A percentile compares a stretch with the other conserved stretches of the same genome.
These are phyloP conservation scores for Acanthosepion pharaonis DNA, from an alignment of 2,888 invertebrate genomes.

Conservation along the genomic window DNA sequence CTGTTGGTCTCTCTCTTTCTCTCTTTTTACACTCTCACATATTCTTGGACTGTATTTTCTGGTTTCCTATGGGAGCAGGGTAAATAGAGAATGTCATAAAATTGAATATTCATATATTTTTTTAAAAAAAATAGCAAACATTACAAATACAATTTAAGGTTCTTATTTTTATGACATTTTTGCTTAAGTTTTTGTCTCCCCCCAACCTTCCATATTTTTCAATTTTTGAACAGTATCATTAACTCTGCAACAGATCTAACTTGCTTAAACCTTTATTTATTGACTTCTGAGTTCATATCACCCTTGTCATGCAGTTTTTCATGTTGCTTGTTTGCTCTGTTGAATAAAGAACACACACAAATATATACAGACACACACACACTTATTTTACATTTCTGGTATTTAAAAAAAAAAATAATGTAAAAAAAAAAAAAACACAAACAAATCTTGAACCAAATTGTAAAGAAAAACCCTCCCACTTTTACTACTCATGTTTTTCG, in stretches of 20 bases:
- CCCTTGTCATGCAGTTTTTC: neutral
- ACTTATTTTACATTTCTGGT: neutral
- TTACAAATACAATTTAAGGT: conserved; percentile 20
- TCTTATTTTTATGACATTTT: conserved; percentile 33
- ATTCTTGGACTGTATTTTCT: conserved; percentile 33
- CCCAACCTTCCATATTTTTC: neutral
- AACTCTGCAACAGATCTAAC: conserved; percentile 16
- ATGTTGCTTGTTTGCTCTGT: conserved; percentile 2
- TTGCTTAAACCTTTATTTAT: conserved; percentile 11
- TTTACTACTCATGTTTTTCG: neutral
- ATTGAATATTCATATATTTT: neutral
- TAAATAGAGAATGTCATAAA: neutral
- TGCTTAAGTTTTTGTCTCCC: neutral
- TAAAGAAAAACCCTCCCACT: neutral
- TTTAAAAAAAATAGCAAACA: neutral
- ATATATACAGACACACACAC: neutral
- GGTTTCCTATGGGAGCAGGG: conserved; percentile 8
- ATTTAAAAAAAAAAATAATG: neutral
- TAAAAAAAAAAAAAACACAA: neutral
- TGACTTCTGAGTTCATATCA: conserved; percentile 44
- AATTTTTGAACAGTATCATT: neutral
- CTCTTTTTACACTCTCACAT: neutral
- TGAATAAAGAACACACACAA: neutral
- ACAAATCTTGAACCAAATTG: neutral
- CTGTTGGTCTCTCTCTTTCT: too few species aligned